Conservation (phyloP, 2,797 vertebrate species). For the Mico argentatus region DNA sequence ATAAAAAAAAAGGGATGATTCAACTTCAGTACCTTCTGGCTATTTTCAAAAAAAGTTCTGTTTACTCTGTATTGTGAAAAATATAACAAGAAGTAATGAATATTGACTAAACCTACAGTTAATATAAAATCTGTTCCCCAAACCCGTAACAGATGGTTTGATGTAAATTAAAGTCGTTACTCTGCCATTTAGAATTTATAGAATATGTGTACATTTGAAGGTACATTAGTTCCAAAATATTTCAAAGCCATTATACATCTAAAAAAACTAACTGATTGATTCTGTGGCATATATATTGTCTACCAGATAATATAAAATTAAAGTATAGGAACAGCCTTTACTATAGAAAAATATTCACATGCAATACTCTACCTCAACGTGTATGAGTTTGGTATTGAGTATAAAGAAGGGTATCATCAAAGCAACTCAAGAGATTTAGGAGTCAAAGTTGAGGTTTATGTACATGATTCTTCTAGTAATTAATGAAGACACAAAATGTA, state of each 20-base stretch:
- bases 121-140: slow-evolving; percentile 53
- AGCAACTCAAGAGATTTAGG: not conserved
- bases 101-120: slow-evolving; percentile 53
- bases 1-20: not conserved
- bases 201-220: slow-evolving; percentile 42
- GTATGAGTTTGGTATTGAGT: not conserved
- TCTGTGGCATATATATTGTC: not conserved
- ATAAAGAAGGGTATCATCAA: not conserved
- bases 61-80: slow-evolving; percentile 44
- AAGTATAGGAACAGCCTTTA: not conserved
- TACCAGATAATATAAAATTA: not conserved
- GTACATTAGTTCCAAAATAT: slow-evolving; percentile 49
- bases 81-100: slow-evolving; percentile 33
- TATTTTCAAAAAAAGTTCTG: slow-evolving; percentile 59
- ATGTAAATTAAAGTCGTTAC: slow-evolving; percentile 58
- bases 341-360: not conserved
- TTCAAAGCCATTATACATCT: slow-evolving; percentile 14
- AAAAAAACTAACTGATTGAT: slow-evolving; percentile 4
- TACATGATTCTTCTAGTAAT: not conserved
- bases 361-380: not conserved
- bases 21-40: not conserved
- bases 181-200: slow-evolving; percentile 39
- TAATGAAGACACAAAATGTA: not conserved
- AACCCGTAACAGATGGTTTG: slow-evolving; percentile 45
- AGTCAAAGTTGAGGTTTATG: not conserved